A percentile compares a stretch with the other conserved stretches of the same genome.
These are phyloP conservation scores for Tigriopus californicus DNA, from an alignment of 2,888 invertebrate genomes.

Conservation along the genomic window DNA sequence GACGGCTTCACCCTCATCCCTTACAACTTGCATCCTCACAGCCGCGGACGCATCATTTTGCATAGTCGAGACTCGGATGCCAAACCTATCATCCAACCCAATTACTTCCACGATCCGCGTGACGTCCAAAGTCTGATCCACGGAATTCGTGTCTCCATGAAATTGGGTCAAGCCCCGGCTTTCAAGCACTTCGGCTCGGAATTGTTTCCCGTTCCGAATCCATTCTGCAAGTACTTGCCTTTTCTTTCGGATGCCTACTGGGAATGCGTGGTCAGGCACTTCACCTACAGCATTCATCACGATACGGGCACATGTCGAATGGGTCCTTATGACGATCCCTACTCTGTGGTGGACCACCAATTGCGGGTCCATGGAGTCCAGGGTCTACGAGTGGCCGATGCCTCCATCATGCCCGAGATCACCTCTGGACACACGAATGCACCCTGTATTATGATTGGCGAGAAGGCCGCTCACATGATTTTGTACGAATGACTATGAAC, in stretches of 20 bases:
- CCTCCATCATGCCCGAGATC: slow-evolving; percentile 25
- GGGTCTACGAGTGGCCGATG: slow-evolving; percentile 25
- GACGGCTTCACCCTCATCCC: slow-evolving; percentile 24
- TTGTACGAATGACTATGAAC: too few relatives aligned
- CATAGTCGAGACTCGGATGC: slow-evolving; percentile 63
- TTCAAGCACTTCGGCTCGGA: slow-evolving; percentile 62
- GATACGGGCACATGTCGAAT: slow-evolving; percentile 66
- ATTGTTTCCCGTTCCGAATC: slow-evolving; percentile 50
- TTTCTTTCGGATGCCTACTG: slow-evolving; percentile 65
- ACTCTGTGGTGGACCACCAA: slow-evolving; percentile 39
- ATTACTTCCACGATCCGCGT: slow-evolving; percentile 64
- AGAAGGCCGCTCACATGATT: slow-evolving; percentile 44
- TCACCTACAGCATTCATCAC: slow-evolving; percentile 73
- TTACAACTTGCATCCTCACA: slow-evolving; percentile 49
- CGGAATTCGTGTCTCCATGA: slow-evolving; percentile 43
- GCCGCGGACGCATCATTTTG: slow-evolving; percentile 50
- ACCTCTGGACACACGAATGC: slow-evolving; percentile 26
- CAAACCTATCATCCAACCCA: slow-evolving; percentile 71
- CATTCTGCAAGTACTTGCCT: slow-evolving; percentile 50
- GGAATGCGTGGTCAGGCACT: slow-evolving; percentile 62
- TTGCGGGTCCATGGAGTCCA: slow-evolving; percentile 22
- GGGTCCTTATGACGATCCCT: slow-evolving; percentile 56
- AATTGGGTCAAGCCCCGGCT: slow-evolving; percentile 51
- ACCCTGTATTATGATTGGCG: slow-evolving; percentile 58
- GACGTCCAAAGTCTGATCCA: slow-evolving; percentile 65